Evolutionary conservation across 2,888 invertebrate species (phyloP).

Genomic region (Drosophila putrida): DNA sequence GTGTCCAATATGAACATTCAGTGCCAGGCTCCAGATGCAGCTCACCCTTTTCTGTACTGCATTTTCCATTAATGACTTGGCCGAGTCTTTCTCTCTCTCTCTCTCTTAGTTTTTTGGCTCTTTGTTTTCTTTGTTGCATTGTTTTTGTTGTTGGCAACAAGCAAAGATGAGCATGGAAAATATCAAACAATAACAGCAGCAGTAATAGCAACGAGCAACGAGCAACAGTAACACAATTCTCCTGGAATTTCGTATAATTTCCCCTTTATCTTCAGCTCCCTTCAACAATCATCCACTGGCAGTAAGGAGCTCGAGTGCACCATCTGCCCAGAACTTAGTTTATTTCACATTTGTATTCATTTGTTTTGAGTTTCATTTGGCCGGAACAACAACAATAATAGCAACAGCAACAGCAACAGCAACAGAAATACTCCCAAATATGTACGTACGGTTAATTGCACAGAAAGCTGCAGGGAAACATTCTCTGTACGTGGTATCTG

Average conservation of each 20-base stretch:
- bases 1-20: slow-evolving; percentile 50
- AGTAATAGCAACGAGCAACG: background rate
- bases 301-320: slow-evolving; percentile 22
- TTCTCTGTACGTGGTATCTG: slow-evolving; percentile 22
- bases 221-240: slow-evolving; percentile 33
- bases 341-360: slow-evolving; percentile 78
- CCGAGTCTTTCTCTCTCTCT: slow-evolving; percentile 51
- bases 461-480: slow-evolving; percentile 40
- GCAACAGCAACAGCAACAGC: slow-evolving; percentile 22
- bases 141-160: slow-evolving; percentile 45
- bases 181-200: slow-evolving; percentile 57
- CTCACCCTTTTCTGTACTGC: slow-evolving; percentile 17
- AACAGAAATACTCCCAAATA: slow-evolving; percentile 29
- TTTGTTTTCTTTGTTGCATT: slow-evolving; percentile 44
- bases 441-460: slow-evolving; percentile 57
- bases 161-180: slow-evolving; percentile 72
- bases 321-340: slow-evolving; percentile 63
- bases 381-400: slow-evolving; percentile 37
- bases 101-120: slow-evolving; percentile 42
- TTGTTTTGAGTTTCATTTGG: slow-evolving; percentile 76
- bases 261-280: background rate
- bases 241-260: slow-evolving; percentile 37
- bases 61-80: slow-evolving; percentile 62
- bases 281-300: slow-evolving; percentile 1
- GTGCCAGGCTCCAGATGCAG: slow-evolving; percentile 32